Conservation (phyloP, 2,888 invertebrate species). For the Bedellia somnulentella region DNA sequence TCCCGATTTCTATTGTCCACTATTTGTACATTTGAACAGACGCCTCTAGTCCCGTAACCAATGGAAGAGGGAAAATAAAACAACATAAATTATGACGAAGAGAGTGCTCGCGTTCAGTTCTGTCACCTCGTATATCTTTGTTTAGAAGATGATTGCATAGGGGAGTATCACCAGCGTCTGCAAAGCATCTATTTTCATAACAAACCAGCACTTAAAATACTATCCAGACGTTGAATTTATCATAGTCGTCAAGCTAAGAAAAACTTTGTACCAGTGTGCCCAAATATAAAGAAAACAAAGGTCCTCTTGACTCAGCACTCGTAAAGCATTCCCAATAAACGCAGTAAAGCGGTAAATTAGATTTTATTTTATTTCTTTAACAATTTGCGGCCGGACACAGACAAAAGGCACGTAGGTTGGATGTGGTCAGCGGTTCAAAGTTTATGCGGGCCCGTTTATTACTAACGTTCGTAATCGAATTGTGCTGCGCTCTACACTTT, state of each 20-base stretch:
- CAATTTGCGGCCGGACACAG: slow-evolving; percentile 49
- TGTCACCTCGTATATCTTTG: slow-evolving; percentile 1
- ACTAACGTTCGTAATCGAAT: slow-evolving; percentile 21
- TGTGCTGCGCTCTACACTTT: slow-evolving; percentile 18
- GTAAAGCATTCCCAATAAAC: slow-evolving; percentile 49
- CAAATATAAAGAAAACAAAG: slow-evolving; percentile 1
- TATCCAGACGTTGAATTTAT: no score
- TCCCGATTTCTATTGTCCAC: slow-evolving; percentile 55
- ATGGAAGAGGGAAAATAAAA: slow-evolving; percentile 50
- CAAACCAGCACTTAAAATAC: no score
- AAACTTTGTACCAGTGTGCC: neutral
- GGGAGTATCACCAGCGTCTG: no score
- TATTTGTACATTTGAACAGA: slow-evolving; percentile 28
- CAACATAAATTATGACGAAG: slow-evolving; percentile 20
- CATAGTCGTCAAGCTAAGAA: no score
- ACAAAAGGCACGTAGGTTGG: slow-evolving; percentile 51
- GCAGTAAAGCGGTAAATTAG: slow-evolving; percentile 54
- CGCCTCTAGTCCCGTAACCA: slow-evolving; percentile 23
- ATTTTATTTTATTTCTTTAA: slow-evolving; percentile 60
- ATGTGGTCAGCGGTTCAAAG: slow-evolving; percentile 57
- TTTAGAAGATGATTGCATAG: no score
- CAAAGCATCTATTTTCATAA: no score
- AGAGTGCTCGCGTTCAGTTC: neutral
- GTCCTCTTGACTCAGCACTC: slow-evolving; percentile 26
- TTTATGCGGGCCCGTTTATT: slow-evolving; percentile 57